These are phyloP conservation scores for Nemoura dubitans DNA, from an alignment of 2,888 invertebrate species.

Conservation along the genomic window DNA sequence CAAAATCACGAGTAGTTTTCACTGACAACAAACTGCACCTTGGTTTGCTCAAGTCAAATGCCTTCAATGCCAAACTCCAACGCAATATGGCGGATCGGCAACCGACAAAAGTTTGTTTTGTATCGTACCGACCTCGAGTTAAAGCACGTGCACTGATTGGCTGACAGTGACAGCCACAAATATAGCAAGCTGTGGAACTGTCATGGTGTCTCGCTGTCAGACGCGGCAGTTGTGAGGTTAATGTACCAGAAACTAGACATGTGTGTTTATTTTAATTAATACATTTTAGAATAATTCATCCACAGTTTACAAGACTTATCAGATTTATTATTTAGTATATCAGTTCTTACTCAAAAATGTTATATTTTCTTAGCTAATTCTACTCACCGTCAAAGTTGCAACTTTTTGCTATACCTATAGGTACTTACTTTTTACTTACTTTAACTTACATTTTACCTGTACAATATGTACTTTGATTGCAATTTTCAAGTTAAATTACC, in stretches of 20 bases:
- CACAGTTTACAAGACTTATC: no score
- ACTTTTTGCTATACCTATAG: no score
- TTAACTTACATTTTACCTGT: no score
- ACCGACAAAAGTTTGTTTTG: constrained; percentile 12
- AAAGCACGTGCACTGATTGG: not conserved
- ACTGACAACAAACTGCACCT: constrained; percentile 12
- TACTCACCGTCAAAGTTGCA: no score
- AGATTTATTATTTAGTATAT: no score
- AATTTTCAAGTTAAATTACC: no score
- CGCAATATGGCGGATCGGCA: constrained; percentile 4
- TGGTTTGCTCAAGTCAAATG: not conserved
- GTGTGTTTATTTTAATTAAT: no score
- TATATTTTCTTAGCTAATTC: no score
- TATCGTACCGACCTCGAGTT: not conserved
- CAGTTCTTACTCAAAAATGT: no score
- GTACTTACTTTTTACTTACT: no score
- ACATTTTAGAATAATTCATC: no score
- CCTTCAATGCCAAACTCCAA: not conserved
- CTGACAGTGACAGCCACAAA: constrained; percentile 7
- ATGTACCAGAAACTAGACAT: not conserved
- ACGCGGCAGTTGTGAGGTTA: not conserved
- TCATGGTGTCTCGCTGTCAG: not conserved
- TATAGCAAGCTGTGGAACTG: constrained; percentile 12
- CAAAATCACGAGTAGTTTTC: not conserved
- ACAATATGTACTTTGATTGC: no score